Conservation (phyloP, 2,888 invertebrate species). For the Drosophila helvetica region DNA sequence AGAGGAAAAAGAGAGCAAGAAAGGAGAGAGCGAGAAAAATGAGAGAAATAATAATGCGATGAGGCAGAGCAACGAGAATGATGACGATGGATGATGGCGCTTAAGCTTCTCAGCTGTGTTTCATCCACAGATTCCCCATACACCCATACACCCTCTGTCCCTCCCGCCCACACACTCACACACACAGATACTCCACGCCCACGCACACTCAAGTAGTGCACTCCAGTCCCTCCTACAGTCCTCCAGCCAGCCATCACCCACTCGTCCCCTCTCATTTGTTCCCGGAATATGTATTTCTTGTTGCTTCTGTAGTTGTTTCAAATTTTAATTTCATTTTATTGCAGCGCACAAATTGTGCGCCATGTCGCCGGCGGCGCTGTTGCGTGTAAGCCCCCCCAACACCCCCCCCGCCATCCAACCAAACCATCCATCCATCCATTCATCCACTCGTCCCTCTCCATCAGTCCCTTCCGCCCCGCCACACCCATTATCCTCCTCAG, state of each 20-base stretch:
- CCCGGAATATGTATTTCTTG: constrained; percentile 15
- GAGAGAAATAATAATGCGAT: constrained; percentile 29
- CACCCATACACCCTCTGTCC: constrained; percentile 8
- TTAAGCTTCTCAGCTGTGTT: constrained; percentile 54
- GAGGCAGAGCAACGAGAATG: constrained; percentile 30
- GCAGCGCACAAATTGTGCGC: constrained; percentile 74
- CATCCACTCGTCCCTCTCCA: neutral
- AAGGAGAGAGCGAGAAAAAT: constrained; percentile 1
- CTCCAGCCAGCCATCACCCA: neutral
- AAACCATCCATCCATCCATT: constrained; percentile 7
- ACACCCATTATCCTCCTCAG: constrained; percentile 24
- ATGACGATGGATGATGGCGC: constrained; percentile 69
- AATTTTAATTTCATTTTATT: constrained; percentile 78
- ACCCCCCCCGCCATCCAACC: too few relatives aligned
- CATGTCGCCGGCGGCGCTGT: constrained; percentile 65
- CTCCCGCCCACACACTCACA: neutral
- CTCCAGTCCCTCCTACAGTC: constrained; percentile 11
- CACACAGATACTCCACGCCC: constrained; percentile 7
- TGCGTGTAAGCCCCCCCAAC: constrained; percentile 62
- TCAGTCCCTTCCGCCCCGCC: neutral
- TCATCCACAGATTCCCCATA: constrained; percentile 8
- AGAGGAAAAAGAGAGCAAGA: constrained; percentile 11
- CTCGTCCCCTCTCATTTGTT: neutral
- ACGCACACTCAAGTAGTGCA: constrained; percentile 9
- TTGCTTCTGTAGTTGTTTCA: constrained; percentile 61